Percentiles rank a stretch among this genome's conserved stretches.
Evolutionary conservation across 2,888 invertebrate species (phyloP).

Genomic region (Cepaea hortensis): DNA sequence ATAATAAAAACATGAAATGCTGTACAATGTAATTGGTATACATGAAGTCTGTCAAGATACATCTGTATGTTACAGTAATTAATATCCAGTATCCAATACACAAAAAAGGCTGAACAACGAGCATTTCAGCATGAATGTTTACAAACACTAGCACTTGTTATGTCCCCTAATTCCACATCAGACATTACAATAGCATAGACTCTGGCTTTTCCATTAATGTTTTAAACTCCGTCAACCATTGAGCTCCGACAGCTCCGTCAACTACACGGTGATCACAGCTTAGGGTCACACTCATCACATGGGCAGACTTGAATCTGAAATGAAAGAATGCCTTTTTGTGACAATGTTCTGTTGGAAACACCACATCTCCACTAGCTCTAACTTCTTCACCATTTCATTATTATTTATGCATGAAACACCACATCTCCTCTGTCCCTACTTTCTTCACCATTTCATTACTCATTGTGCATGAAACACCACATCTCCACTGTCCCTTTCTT

Average conservation of each 20-base stretch:
- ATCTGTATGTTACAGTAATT: not conserved
- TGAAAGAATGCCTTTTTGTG: not conserved
- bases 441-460: no score
- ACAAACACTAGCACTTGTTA: constrained; percentile 6
- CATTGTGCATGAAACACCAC: no score
- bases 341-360: no score
- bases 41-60: not conserved
- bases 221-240: constrained; percentile 94
- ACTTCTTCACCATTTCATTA: no score
- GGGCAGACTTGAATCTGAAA: constrained; percentile 77
- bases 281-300: constrained; percentile 91
- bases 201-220: constrained; percentile 93
- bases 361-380: no score
- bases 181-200: constrained; percentile 89
- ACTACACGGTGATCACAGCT: constrained; percentile 98
- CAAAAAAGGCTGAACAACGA: not conserved
- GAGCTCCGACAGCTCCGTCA: constrained; percentile 97
- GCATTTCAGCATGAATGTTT: not conserved
- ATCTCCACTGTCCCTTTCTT: no score
- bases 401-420: no score
- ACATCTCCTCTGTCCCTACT: no score
- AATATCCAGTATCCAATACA: not conserved
- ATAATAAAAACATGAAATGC: no score
- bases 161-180: not conserved
- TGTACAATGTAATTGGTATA: not conserved